Evolutionary conservation across 2,888 invertebrate genomes (phyloP), one percentile per base, ranked within the genome.

Genomic region (Zhengitettix transpicula): DNA sequence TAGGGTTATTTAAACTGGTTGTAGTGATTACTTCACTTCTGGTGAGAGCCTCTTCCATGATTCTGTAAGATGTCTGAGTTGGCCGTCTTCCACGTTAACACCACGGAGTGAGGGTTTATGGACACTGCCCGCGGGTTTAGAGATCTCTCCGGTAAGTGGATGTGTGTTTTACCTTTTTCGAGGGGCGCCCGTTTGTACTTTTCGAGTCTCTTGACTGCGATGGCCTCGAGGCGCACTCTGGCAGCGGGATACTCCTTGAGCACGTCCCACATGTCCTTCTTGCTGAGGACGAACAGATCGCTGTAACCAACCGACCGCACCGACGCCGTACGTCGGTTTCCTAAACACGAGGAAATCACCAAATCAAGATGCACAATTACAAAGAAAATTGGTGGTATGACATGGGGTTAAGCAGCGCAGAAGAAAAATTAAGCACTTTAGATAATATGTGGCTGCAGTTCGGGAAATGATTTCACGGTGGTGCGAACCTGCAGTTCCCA

Each of bases 211-310:
- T 96, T 96, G 70, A 95, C 95, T 62, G 97, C 97, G 69, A 98
- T 96, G 62, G 96, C 91, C 76, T 97, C 97, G 60, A 98, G 82
- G 65, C 96, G 84, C 69, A 97, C 88, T 74, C 97, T 80, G 64
- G 93, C 93, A 28, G 92, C 90, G 40, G 93, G 93, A 75, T 93
- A 93, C 74, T 93, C 93, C 76, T 97, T 94, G 65, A 95, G 84
- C 66, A 98, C 98, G 76, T 97, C 97, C 97, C 96, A 97, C 89
- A 98, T 93, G 79, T 97, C 97, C 79, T 94, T 94, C 81, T 98
- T 98, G 76, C 93, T 94, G 68, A 98, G 84, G 73, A 97, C 96
- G 79, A 98, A 98, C 70, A 98, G 83, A 78, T 98, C 97, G 75
- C 96, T 96, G 79, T 98, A 98, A 69, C 98, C 98, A 65, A 98